These are phyloP conservation scores for Heliornis fulica DNA, from an alignment of 2,113 vertebrate species.

Conservation along the genomic window DNA sequence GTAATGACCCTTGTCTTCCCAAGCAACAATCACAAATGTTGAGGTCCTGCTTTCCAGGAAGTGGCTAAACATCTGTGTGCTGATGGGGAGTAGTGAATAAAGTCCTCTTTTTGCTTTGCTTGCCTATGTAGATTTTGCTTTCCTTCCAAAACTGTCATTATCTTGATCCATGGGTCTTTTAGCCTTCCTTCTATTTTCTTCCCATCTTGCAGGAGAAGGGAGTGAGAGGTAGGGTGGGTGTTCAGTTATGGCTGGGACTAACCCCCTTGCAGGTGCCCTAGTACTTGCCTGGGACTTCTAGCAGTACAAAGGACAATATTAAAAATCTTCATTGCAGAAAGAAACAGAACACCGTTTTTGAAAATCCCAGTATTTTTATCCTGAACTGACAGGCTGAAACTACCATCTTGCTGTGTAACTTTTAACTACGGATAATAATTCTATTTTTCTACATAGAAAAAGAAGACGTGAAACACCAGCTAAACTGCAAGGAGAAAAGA, in stretches of 20 bases:
- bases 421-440: neutral
- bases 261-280: neutral
- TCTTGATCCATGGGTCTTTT: neutral
- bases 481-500: neutral
- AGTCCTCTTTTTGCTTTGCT: neutral
- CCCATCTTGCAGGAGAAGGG: neutral
- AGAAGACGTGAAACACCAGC: neutral
- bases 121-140: neutral
- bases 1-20: neutral
- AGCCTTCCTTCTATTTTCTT: neutral
- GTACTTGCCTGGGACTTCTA: neutral
- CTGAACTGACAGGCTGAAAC: neutral
- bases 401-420: neutral
- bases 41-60: neutral
- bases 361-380: neutral
- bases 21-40: neutral
- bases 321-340: neutral
- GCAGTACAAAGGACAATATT: neutral
- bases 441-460: neutral
- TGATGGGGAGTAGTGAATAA: neutral
- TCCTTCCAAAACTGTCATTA: neutral
- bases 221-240: neutral
- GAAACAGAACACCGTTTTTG: neutral
- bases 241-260: neutral
- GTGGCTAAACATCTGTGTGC: neutral